Evolutionary conservation across 2,797 vertebrate species (phyloP).

Genomic region (Knipowitschia caucasica): DNA sequence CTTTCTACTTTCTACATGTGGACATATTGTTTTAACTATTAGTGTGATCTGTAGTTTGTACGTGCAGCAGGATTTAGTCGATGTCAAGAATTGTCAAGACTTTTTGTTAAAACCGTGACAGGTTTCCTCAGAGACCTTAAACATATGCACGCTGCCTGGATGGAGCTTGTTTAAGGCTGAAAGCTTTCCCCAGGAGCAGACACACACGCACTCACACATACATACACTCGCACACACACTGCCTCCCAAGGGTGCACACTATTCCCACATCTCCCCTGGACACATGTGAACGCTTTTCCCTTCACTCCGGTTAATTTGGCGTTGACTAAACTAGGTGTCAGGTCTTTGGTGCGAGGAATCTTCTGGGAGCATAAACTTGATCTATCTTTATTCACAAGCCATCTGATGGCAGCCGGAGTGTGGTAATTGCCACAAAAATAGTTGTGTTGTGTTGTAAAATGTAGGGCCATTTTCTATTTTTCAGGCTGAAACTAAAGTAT

Average conservation of each 20-base stretch:
- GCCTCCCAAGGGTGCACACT: constrained; percentile 13
- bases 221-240: constrained; percentile 1
- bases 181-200: constrained; percentile 20
- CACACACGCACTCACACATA: constrained; percentile 3
- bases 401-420: constrained; percentile 16
- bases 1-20: no score
- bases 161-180: constrained; percentile 21
- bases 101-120: not conserved
- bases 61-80: not conserved
- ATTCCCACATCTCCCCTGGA: constrained; percentile 15
- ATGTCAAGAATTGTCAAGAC: not conserved
- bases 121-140: constrained; percentile 21
- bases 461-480: not conserved
- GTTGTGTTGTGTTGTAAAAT: constrained; percentile 3
- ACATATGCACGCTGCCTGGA: not conserved
- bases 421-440: constrained; percentile 32
- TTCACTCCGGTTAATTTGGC: constrained; percentile 26
- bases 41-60: not conserved
- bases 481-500: no score
- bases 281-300: constrained; percentile 7
- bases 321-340: constrained; percentile 26
- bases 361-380: constrained; percentile 25
- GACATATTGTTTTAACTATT: no score
- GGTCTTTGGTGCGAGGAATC: constrained; percentile 17
- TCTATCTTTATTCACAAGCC: constrained; percentile 27